phyloP scores from a whole-genome alignment of 2,888 invertebrate species.

The Cheilosia vernalis region DNA sequence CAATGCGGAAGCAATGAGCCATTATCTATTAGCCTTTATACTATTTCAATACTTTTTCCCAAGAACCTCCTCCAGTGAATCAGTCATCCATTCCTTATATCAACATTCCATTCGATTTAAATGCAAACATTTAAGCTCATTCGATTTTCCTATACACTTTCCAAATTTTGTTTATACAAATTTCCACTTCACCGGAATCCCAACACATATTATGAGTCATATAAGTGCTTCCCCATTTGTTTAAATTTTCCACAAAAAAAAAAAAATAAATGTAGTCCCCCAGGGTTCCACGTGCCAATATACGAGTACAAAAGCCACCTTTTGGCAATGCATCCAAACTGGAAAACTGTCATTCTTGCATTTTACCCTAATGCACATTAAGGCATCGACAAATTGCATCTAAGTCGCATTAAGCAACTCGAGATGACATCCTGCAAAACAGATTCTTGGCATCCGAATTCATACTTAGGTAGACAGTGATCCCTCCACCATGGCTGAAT shows the following conservation, averaged over 20 bases:
- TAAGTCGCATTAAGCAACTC: conserved; percentile 54
- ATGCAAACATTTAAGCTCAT: conserved; percentile 41
- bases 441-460: conserved; percentile 58
- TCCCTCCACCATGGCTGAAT: neutral
- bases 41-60: neutral
- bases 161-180: conserved; percentile 41
- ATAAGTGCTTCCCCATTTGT: conserved; percentile 10
- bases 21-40: neutral
- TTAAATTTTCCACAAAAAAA: conserved; percentile 10
- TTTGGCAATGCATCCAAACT: conserved; percentile 34
- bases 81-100: conserved; percentile 27
- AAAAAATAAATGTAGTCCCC: neutral
- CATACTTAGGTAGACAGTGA: conserved; percentile 5
- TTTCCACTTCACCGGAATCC: conserved; percentile 39
- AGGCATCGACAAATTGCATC: conserved; percentile 66
- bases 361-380: conserved; percentile 50
- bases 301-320: neutral
- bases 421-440: conserved; percentile 57
- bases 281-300: conserved; percentile 23
- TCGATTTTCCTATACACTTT: conserved; percentile 23
- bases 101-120: conserved; percentile 11
- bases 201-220: conserved; percentile 23
- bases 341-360: conserved; percentile 15
- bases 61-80: conserved; percentile 34
- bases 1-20: neutral